Base-by-base conservation (phyloP, 2,888 invertebrate species). In the Cheilosia pagana region DNA sequence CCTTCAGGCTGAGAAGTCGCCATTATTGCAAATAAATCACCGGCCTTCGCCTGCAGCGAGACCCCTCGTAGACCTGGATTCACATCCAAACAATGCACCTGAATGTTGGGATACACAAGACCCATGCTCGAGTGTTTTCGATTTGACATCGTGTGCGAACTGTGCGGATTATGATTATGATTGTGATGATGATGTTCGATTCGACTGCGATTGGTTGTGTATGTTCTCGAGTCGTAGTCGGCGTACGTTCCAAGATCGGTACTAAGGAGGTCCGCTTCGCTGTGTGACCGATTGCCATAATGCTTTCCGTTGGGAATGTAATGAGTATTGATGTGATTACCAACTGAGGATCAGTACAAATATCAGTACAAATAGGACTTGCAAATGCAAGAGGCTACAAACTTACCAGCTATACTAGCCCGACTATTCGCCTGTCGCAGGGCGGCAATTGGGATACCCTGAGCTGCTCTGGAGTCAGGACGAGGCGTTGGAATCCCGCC, bases 21-120 rank as follows among this genome's bases (percentile, higher is more conserved):
- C 94, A 98, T 95, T 23, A 98, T 94, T 2, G 98, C 98, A 88
- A 98, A 93, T 53, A 98, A 94, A 92, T 98, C 98, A 31, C 98
- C 98, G 0, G 97, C 98, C 87, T 96, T 95, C 28, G 96, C 96
- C 92, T 98, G 98, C 88, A 98, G 95, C 31, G 96, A 96, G 8
- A 98, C 93, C 3, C 91, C 92, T 21, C 92, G 89, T 74, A 92
- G 82, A 23, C 97, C 97, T 0, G 97, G 97, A 87, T 96, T 95
- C 19, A 96, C 96, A 91, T 98, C 98, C 88, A 98, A 95, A 71
- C 96, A 92, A 87, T 92, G 92, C 70, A 92, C 92, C 88, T 92
- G 92, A 55, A 92, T 92, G 53, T 92, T 92, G 5, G 92, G 92
- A 88, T 92, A 92, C 48, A 92, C 90, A n/a, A 92, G 87, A 14